Evolutionary conservation across 2,888 invertebrate genomes (phyloP).

Genomic region (Toxonevra muliebris): DNA sequence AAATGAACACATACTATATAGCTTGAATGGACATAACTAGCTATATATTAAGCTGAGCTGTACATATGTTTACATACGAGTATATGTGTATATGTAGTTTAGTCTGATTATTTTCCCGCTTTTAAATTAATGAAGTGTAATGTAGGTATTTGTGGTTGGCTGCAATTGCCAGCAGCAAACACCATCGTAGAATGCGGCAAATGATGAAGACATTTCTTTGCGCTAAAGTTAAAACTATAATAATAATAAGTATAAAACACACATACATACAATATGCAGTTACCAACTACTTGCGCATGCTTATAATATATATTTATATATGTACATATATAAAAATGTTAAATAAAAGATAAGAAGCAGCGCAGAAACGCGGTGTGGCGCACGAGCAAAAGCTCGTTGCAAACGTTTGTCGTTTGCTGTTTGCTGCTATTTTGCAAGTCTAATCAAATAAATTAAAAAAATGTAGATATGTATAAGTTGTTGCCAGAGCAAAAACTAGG

Average conservation of each 20-base stretch:
- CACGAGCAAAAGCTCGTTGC: background rate
- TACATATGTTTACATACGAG: background rate
- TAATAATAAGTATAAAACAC: background rate
- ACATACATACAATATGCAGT: background rate
- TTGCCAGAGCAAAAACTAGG: slow-evolving; percentile 4
- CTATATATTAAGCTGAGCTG: too few relatives aligned
- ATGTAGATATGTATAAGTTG: slow-evolving; percentile 20
- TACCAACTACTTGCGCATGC: slow-evolving; percentile 18
- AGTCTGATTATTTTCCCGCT: background rate
- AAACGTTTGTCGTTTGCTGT: slow-evolving; percentile 14
- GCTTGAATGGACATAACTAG: too few relatives aligned
- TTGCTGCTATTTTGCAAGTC: slow-evolving; percentile 37
- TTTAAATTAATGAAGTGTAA: slow-evolving; percentile 24
- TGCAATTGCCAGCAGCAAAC: background rate
- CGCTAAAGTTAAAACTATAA: background rate
- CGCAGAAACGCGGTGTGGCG: background rate
- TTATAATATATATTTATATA: slow-evolving; percentile 16
- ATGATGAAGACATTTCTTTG: background rate
- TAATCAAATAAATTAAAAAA: slow-evolving; percentile 48
- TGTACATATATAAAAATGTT: slow-evolving; percentile 16
- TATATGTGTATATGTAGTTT: background rate
- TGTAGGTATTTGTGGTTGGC: slow-evolving; percentile 13
- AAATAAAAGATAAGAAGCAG: slow-evolving; percentile 28
- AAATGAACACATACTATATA: too few relatives aligned
- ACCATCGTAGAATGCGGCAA: background rate